A percentile compares a stretch with the other conserved stretches of the same genome.
phyloP scores from a whole-genome alignment of 2,797 vertebrate species.

The Coccyzus lansbergi region DNA sequence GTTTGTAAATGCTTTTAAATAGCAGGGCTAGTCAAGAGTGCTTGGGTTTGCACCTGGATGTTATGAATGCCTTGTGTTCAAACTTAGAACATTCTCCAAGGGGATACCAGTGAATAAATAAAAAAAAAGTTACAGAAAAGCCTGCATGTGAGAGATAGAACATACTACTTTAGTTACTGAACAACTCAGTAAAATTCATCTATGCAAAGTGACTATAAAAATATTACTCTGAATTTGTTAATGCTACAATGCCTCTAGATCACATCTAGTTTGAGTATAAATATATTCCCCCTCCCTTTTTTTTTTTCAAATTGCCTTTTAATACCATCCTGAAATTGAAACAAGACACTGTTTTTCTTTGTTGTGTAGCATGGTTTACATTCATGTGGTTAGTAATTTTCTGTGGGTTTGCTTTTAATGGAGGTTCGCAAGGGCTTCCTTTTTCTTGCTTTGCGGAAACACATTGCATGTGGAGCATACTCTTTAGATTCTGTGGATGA shows the following conservation, averaged over 20 bases:
- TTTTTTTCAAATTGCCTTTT: background rate
- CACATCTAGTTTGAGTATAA: background rate
- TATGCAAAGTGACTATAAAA: background rate
- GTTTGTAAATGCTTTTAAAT: background rate
- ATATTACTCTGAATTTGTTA: background rate
- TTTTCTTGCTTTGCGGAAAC: background rate
- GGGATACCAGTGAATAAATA: background rate
- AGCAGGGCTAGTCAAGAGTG: constrained; percentile 7
- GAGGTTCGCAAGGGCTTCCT: background rate
- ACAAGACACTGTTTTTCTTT: background rate
- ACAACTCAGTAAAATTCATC: background rate
- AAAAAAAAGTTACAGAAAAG: background rate
- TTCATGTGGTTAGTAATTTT: background rate
- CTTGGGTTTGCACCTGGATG: constrained; percentile 46
- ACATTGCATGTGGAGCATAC: background rate
- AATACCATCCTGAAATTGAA: background rate
- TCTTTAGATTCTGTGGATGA: background rate
- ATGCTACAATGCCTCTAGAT: background rate
- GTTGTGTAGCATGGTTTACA: background rate
- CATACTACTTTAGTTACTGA: background rate
- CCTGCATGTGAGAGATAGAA: background rate
- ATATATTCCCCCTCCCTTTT: background rate
- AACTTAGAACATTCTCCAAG: background rate
- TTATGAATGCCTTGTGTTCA: constrained; percentile 23
- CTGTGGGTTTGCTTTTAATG: background rate